These are phyloP conservation scores for Hiodon alosoides DNA, from an alignment of 2,113 vertebrate species.

Conservation along the genomic window DNA sequence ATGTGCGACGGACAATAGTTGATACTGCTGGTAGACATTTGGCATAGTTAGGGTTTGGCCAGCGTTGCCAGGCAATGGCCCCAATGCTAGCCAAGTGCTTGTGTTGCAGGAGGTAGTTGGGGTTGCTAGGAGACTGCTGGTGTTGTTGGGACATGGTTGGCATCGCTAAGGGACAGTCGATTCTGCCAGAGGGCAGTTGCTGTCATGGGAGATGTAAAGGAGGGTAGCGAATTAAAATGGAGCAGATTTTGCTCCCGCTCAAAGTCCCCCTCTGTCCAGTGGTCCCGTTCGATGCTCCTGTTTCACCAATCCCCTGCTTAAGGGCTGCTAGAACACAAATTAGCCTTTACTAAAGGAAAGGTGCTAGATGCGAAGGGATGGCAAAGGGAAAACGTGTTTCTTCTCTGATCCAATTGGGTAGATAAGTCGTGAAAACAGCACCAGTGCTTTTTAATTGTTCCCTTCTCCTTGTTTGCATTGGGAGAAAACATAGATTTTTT, in stretches of 20 bases:
- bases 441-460: background rate
- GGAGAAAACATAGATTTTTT: background rate
- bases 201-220: conserved; percentile 26
- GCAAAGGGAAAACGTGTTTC: too few relatives aligned
- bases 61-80: conserved; percentile 8
- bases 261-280: background rate
- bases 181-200: conserved; percentile 44
- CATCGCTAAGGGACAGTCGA: conserved; percentile 29
- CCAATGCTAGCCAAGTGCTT: background rate
- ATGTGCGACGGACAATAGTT: conserved; percentile 5
- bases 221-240: conserved; percentile 19
- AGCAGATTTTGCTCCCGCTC: background rate
- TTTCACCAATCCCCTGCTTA: background rate
- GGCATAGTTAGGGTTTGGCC: conserved; percentile 12
- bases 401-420: too few relatives aligned
- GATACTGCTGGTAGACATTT: conserved; percentile 2
- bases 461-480: too few relatives aligned
- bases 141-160: conserved; percentile 47
- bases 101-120: conserved; percentile 18
- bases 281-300: background rate
- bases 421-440: too few relatives aligned
- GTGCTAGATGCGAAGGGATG: too few relatives aligned
- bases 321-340: too few relatives aligned
- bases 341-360: too few relatives aligned
- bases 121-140: conserved; percentile 50